Conservation (phyloP, 2,797 vertebrate genomes). For the Hirundo rustica region DNA sequence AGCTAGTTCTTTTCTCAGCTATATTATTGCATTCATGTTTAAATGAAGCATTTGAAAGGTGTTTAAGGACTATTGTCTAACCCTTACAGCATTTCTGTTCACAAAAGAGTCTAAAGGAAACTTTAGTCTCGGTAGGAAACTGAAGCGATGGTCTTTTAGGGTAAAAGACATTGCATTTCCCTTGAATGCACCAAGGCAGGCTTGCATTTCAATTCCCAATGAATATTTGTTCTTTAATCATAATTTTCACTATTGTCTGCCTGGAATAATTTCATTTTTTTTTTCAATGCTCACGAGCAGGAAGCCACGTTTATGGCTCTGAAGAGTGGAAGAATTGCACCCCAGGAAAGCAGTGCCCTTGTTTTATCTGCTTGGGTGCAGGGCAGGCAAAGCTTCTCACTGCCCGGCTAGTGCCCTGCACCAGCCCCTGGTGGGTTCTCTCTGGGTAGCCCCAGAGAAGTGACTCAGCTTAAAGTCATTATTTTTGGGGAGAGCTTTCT, state of each 20-base stretch:
- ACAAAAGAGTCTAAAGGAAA: background rate
- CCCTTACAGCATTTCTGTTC: slow-evolving; percentile 6
- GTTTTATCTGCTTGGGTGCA: background rate
- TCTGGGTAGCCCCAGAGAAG: background rate
- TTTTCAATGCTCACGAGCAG: background rate
- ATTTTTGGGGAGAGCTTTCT: background rate
- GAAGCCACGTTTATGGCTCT: slow-evolving; percentile 27
- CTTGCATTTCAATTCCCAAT: background rate
- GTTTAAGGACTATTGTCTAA: slow-evolving; percentile 18
- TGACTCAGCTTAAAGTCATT: background rate
- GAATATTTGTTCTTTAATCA: slow-evolving; percentile 51
- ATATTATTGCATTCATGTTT: slow-evolving; percentile 34
- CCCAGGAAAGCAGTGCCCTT: background rate
- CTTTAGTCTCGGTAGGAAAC: slow-evolving; percentile 20
- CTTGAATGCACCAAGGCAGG: background rate
- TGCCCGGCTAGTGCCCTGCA: background rate
- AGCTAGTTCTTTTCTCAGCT: background rate
- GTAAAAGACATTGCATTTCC: slow-evolving; percentile 14
- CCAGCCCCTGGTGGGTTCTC: background rate
- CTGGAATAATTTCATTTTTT: background rate
- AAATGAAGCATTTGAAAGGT: slow-evolving; percentile 40
- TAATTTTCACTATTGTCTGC: slow-evolving; percentile 41
- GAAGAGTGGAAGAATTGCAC: background rate
- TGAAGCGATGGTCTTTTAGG: background rate
- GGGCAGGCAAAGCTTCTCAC: background rate